phyloP scores from a whole-genome alignment of 2,797 vertebrate genomes.

The Fundulus diaphanus region DNA sequence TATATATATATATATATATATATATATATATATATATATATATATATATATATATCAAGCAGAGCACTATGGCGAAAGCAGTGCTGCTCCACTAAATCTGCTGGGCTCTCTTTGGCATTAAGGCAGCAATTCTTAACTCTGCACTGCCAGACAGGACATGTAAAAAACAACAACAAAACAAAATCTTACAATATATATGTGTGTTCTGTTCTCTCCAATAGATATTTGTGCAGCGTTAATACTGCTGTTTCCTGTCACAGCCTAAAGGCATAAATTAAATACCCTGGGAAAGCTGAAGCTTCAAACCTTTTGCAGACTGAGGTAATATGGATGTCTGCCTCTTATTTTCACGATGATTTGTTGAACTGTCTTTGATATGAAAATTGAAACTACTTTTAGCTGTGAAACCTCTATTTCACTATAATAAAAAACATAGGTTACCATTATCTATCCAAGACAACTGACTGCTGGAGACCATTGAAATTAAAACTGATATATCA shows the following conservation, averaged over 20 bases:
- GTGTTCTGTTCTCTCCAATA: neutral
- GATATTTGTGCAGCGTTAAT: conserved; percentile 20
- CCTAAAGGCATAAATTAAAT: conserved; percentile 45
- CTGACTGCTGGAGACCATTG: conserved; percentile 13
- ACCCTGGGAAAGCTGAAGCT: conserved; percentile 27
- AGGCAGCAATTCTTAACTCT: too few species aligned
- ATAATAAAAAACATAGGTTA: conserved; percentile 59
- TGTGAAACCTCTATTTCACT: conserved; percentile 37
- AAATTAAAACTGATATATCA: conserved; percentile 11
- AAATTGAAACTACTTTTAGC: conserved; percentile 38
- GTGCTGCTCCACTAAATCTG: too few species aligned
- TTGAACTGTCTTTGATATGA: conserved; percentile 44
- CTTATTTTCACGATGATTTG: conserved; percentile 49
- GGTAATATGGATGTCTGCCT: conserved; percentile 51
- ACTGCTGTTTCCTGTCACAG: conserved; percentile 39
- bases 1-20: too few species aligned
- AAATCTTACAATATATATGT: too few species aligned
- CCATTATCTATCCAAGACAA: neutral
- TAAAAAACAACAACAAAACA: too few species aligned
- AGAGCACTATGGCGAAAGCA: too few species aligned
- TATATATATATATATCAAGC: too few species aligned
- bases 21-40: too few species aligned
- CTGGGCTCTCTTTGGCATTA: too few species aligned
- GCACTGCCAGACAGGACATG: too few species aligned
- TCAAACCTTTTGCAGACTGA: conserved; percentile 12